Evolutionary conservation across 2,888 invertebrate species (phyloP), one percentile per base, ranked within the genome.

Genomic region (Exocentrus adspersus): DNA sequence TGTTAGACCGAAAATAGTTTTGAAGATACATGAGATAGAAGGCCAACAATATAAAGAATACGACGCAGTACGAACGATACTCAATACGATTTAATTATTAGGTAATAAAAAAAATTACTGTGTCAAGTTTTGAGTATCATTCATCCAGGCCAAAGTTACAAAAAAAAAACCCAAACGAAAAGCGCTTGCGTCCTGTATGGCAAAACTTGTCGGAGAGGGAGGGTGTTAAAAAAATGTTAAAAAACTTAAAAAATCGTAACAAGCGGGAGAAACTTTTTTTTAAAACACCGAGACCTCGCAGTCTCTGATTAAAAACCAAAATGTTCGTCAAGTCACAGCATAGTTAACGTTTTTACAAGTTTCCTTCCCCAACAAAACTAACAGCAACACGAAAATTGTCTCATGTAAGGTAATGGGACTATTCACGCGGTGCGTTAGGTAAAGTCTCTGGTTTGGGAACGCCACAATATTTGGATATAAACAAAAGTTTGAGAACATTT

Each of bases 11-110:
- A 80, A 78, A 79, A 80, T n/a, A n/a, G n/a, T n/a, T 78, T 79
- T 79, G 78, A 81, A 80, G 77, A 78, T 74, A 77, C 74, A 79
- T 81, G 80, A 82, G 80, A 81, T 82, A 82, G 83, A 83, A 83
- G 83, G 83, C 83, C 83, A 83, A 83, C 82, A 81, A 79, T 80
- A 74, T 78, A 78, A 71, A 58, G 58, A n/a, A 62, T 68, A 72
- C 63, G 61, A 67, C 65, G 59, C 64, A 62, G 71, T 66, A 70
- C 73, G 70, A 75, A 68, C 67, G 67, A 76, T 72, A 76, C 62
- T 69, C 62, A 37, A 61, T 53, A 59, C 6, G n/a, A n/a, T n/a
- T n/a, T n/a, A n/a, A n/a, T n/a, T n/a, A n/a, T n/a, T n/a, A n/a
- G n/a, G n/a, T n/a, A n/a, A n/a, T 43, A 2, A 19, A 53, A 28